Base-by-base conservation (phyloP, 2,797 vertebrate species). In the Enteromius paludinosus region DNA sequence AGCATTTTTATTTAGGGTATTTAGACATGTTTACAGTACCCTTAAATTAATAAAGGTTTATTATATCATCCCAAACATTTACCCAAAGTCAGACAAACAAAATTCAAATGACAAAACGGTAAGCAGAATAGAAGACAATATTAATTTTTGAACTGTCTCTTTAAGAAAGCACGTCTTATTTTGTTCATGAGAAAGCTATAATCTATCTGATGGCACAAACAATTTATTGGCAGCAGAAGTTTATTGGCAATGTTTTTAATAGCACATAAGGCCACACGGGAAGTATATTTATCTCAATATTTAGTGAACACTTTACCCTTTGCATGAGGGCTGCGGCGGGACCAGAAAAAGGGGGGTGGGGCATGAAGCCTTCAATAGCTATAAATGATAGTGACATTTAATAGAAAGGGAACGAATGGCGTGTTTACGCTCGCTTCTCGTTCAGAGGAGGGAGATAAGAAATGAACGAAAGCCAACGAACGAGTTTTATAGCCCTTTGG, bases 301-400 rank as follows among this genome's bases (percentile, higher is more conserved):
- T 79, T 83, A 9, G 59, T 69, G 78, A 83, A 84, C 61, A 76
- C 59, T 56, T 59, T 85, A 85, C 68, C 78, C 78, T 83, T 86
- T 86, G 47, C 81, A 62, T 33, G 61, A 69, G 74, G 59, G 78
- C 71, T 83, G 71, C 65, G 35, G 64, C 64, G 66, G 73, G 69
- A 73, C 75, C 61, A 73, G 79, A 85, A 82, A 72, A 79, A n/a
- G 15, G 1, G 5, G 59, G 54, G 5, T 14, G 75, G 76, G 69
- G 78, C 23, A 70, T n/a, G 86, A 86, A 41, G 45, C 56, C 87
- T 86, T 89, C 73, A 30, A 77, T 87, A 86, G 89, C 81, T 82
- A 90, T 90, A 83, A 92, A 92, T 90, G 91, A 92, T 83, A 86
- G 64, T 82, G 85, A 81, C 85, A 78, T 90, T 92, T 89, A 89